Percentiles rank a stretch among this genome's conserved stretches.
phyloP scores from a whole-genome alignment of 92 coral and sea anemone genomes.

The Zoanthus gigantus region DNA sequence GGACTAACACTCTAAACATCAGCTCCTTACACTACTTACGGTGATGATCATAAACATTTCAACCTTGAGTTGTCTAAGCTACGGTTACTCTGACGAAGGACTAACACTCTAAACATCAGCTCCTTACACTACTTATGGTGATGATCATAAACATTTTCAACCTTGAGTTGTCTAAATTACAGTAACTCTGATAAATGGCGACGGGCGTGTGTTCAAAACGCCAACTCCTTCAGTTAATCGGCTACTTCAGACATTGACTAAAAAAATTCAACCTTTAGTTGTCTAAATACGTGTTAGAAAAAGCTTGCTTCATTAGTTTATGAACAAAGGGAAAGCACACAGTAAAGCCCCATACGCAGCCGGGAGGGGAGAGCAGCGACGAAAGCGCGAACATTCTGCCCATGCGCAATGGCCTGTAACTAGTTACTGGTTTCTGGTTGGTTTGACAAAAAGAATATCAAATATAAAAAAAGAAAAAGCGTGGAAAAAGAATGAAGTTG shows the following conservation, averaged over 20 bases:
- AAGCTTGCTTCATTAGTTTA: background rate
- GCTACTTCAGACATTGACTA: background rate
- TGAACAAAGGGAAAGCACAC: background rate
- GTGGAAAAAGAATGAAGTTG: too few relatives aligned
- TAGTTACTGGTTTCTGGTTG: background rate
- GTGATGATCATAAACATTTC: too few relatives aligned
- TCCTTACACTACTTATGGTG: too few relatives aligned
- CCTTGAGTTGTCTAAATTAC: too few relatives aligned
- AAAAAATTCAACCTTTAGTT: background rate
- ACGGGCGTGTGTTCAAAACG: background rate
- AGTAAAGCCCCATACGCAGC: background rate
- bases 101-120: too few relatives aligned
- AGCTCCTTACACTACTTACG: too few relatives aligned
- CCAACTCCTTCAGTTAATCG: background rate
- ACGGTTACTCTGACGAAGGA: too few relatives aligned
- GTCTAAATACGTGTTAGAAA: background rate
- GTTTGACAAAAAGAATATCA: background rate
- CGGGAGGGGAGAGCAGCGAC: background rate
- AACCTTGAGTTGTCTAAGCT: background rate
- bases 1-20: too few relatives aligned
- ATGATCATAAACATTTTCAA: too few relatives aligned
- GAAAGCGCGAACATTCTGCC: background rate
- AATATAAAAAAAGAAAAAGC: too few relatives aligned
- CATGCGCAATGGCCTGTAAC: background rate
- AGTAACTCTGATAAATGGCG: too few relatives aligned